A percentile compares a stretch with the other conserved stretches of the same genome.
These are phyloP conservation scores for Hirtodrosophila confusa DNA, from an alignment of 2,888 invertebrate species.

Conservation along the genomic window DNA sequence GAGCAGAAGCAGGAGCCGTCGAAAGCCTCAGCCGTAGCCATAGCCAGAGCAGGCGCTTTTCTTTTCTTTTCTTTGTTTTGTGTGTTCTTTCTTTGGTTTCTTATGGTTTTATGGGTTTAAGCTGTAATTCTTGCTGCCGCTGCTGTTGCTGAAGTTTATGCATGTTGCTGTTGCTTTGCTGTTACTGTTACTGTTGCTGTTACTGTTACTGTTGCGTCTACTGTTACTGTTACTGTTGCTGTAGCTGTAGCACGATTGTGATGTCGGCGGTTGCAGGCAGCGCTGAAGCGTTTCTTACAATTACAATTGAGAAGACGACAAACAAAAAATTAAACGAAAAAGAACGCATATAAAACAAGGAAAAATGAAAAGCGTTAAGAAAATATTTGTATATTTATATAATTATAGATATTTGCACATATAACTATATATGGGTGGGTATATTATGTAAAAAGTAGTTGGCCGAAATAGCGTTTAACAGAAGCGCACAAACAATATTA, in stretches of 20 bases:
- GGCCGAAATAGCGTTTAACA: slow-evolving; percentile 25
- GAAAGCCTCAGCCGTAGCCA: slow-evolving; percentile 66
- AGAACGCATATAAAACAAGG: slow-evolving; percentile 17
- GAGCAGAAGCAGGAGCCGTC: slow-evolving; percentile 76
- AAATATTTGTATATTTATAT: slow-evolving; percentile 29
- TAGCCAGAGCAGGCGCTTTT: slow-evolving; percentile 59
- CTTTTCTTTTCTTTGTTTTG: slow-evolving; percentile 18
- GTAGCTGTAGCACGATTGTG: slow-evolving; percentile 60
- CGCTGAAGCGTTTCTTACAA: slow-evolving; percentile 62
- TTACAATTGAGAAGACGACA: slow-evolving; percentile 38
- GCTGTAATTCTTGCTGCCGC: slow-evolving; percentile 35
- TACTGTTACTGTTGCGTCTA: slow-evolving; percentile 27
- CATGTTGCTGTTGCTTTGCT: slow-evolving; percentile 37
- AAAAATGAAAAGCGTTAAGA: slow-evolving; percentile 32
- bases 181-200: slow-evolving; percentile 20
- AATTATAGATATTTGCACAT: slow-evolving; percentile 12
- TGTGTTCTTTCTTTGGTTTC: slow-evolving; percentile 1
- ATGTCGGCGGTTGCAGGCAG: slow-evolving; percentile 63
- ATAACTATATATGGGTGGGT: slow-evolving; percentile 17
- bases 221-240: slow-evolving; percentile 36
- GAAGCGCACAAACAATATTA: slow-evolving; percentile 36
- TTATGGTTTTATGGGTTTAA: slow-evolving; percentile 31
- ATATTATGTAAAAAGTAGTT: slow-evolving; percentile 20
- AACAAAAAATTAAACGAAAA: slow-evolving; percentile 11
- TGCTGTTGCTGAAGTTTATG: slow-evolving; percentile 21